Conservation (phyloP, 2,888 invertebrate species). For the Lasioglossum zephyrum region DNA sequence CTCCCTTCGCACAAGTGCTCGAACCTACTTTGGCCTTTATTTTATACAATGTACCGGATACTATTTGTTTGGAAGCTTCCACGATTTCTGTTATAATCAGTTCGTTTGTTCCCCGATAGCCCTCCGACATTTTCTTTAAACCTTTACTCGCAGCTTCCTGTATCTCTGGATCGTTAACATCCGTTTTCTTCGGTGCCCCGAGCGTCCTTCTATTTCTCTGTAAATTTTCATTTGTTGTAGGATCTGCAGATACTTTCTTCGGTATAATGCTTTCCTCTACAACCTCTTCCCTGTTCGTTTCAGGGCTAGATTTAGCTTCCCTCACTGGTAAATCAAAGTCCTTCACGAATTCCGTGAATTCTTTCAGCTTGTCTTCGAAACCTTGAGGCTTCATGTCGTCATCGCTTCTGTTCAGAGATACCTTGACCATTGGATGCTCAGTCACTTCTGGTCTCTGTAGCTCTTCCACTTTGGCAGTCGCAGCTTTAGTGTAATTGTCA, state of each 20-base stretch:
- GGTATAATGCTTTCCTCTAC: conserved; percentile 59
- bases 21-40: conserved; percentile 87
- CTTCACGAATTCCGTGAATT: conserved; percentile 79
- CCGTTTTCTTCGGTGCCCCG: conserved; percentile 50
- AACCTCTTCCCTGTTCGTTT: conserved; percentile 70
- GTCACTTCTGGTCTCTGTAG: conserved; percentile 54
- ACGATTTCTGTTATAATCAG: conserved; percentile 83
- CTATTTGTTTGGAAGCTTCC: conserved; percentile 85
- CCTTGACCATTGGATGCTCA: conserved; percentile 66
- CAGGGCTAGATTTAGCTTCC: conserved; percentile 12
- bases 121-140: conserved; percentile 70
- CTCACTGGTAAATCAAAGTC: conserved; percentile 76
- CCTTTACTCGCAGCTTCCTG: conserved; percentile 58
- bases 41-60: conserved; percentile 86
- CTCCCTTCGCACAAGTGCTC: conserved; percentile 85
- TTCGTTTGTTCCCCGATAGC: conserved; percentile 67
- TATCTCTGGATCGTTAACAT: conserved; percentile 67
- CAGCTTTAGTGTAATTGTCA: conserved; percentile 51
- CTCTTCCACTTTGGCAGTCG: conserved; percentile 23
- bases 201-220: conserved; percentile 44
- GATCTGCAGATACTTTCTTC: conserved; percentile 13
- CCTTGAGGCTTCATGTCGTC: conserved; percentile 42
- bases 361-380: conserved; percentile 77
- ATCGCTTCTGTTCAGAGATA: conserved; percentile 62
- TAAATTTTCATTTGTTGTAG: background rate